A percentile compares a stretch with the other conserved stretches of the same genome.
Evolutionary conservation across 2,113 vertebrate genomes (phyloP).

Genomic region (Cottus gobio): DNA sequence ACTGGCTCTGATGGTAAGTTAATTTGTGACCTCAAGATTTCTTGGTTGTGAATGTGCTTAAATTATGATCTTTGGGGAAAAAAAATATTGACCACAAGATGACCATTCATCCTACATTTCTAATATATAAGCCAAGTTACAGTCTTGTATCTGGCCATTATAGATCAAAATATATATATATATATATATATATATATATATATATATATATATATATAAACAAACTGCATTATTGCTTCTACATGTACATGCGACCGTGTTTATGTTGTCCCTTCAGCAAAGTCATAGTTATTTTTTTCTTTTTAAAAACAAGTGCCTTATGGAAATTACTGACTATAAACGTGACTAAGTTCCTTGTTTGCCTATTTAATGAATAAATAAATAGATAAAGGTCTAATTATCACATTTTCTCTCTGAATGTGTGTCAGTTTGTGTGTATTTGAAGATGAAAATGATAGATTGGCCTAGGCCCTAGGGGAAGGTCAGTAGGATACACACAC

Average conservation of each 20-base stretch:
- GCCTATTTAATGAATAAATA: neutral
- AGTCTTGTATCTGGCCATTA: too few species aligned
- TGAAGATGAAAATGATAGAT: neutral
- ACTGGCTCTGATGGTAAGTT: neutral
- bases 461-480: neutral
- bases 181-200: too few species aligned
- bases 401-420: neutral
- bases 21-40: constrained; percentile 7
- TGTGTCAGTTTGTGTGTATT: too few species aligned
- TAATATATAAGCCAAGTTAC: neutral
- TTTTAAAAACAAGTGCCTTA: too few species aligned
- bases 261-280: neutral
- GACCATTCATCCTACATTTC: neutral
- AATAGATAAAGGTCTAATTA: too few species aligned
- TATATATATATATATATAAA: too few species aligned
- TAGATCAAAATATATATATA: too few species aligned
- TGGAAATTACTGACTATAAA: neutral
- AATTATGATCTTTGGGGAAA: neutral
- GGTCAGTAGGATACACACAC: neutral
- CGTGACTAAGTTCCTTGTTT: neutral
- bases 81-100: too few species aligned
- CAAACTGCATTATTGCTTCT: too few species aligned
- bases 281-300: neutral
- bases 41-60: neutral
- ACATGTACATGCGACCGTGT: too few species aligned